Evolutionary conservation across 2,797 vertebrate species (phyloP), one percentile per base, ranked within the genome.

Genomic region (Phataginus tetradactyla): DNA sequence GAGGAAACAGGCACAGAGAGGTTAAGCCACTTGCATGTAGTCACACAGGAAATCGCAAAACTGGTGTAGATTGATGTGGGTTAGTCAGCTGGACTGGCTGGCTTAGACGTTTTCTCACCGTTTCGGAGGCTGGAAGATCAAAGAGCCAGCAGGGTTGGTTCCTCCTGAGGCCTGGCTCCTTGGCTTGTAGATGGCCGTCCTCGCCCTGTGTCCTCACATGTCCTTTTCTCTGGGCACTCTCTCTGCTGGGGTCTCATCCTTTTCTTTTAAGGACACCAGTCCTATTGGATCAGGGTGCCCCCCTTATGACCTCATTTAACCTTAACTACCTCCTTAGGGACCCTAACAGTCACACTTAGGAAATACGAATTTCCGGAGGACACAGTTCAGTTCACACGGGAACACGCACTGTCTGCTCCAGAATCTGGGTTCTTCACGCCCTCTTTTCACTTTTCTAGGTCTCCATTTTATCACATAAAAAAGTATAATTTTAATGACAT

Each of bases 181-280:
- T 8, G 34, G 27, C 8, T 23, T 4, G 20, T 7, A 39, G 59
- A 15, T 0, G 7, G 7, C 39, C 4, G 1, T 20, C 59, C 23
- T 61, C 68, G 53, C 17, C 18, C 17, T 21, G 23, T 29, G 3
- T 39, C 45, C 27, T 3, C 42, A 11, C 23, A 1, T 8, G 45
- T 59, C 13, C 80, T 34, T 55, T 6, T 21, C 34, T 11, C 42
- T 37, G 83, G 9, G 32, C n/a, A n/a, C 25, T 7, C 5, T 20
- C 4, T 21, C 53, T 39, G 25, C 45, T 29, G 18, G 18, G 2
- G 2, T 51, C 59, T 45, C 29, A 51, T 39, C 59, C 25, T 17
- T 29, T 79, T 55, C 37, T n/a, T n/a, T 8, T 14, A n/a, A 78
- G 49, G 49, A 57, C 37, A 34, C 49, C 15, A 45, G 12, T 42